phyloP scores from a whole-genome alignment of 2,797 vertebrate species.

The Sparus aurata region DNA sequence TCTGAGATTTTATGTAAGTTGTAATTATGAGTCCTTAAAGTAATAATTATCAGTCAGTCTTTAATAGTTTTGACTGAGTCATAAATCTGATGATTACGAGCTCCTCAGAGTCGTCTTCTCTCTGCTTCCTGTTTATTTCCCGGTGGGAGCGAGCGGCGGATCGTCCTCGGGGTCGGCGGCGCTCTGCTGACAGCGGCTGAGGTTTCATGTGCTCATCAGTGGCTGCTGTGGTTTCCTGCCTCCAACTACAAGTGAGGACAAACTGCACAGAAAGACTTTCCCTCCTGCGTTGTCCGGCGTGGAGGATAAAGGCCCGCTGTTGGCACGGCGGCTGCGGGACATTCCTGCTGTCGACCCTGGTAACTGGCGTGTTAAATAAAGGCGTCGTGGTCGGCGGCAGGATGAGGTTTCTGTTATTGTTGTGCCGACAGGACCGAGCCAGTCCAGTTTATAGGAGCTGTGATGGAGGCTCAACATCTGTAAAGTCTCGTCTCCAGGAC shows the following conservation, averaged over 20 bases:
- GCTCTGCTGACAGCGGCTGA: constrained; percentile 26
- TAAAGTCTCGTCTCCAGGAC: no score
- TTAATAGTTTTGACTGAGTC: not conserved
- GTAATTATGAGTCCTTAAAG: not conserved
- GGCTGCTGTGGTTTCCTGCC: constrained; percentile 29
- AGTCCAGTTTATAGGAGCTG: constrained; percentile 24
- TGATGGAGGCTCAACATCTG: not conserved
- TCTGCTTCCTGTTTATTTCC: not conserved
- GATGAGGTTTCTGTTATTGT: constrained; percentile 35
- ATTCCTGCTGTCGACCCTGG: constrained; percentile 48
- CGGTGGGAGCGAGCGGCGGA: not conserved
- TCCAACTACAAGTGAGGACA: constrained; percentile 7
- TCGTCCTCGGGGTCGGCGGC: not conserved
- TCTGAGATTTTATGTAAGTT: not conserved
- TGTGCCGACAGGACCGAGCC: not conserved
- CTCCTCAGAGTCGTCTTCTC: not conserved
- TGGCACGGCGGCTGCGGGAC: constrained; percentile 27
- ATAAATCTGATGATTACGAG: not conserved
- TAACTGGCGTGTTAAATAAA: constrained; percentile 40
- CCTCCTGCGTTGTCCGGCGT: not conserved
- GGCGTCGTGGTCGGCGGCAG: constrained; percentile 5
- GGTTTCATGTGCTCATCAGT: constrained; percentile 21
- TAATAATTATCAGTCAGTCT: constrained; percentile 3
- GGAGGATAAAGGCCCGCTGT: constrained; percentile 29
- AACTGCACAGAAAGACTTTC: not conserved